Evolutionary conservation across 2,113 vertebrate species (phyloP).

Genomic region (Mesoclemmys tuberculata): DNA sequence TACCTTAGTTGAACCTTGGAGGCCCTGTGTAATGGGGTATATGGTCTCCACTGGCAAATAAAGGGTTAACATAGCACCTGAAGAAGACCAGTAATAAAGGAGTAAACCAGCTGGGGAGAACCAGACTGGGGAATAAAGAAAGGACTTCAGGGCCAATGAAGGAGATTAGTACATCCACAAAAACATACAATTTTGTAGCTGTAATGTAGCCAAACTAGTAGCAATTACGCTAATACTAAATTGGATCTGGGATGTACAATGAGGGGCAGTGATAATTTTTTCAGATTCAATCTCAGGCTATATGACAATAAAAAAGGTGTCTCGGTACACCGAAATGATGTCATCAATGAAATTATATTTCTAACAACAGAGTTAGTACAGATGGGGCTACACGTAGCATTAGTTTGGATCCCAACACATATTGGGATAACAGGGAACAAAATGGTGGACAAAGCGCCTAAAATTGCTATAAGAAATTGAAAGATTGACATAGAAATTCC

Average conservation of each 20-base stretch:
- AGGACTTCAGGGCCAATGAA: neutral
- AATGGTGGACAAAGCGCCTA: neutral
- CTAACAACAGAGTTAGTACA: neutral
- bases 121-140: neutral
- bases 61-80: neutral
- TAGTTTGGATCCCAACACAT: neutral
- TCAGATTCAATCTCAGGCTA: no score
- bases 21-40: neutral
- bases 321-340: neutral
- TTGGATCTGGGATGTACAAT: no score
- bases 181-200: neutral
- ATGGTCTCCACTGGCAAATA: neutral
- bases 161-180: neutral
- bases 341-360: neutral
- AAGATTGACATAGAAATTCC: neutral
- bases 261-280: no score
- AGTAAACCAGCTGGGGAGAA: neutral
- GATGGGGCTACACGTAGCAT: neutral
- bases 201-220: no score
- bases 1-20: neutral
- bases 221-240: no score
- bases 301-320: neutral
- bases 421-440: neutral
- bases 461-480: neutral
- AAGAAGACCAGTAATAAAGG: neutral